phyloP scores from a whole-genome alignment of 2,888 invertebrate genomes.

The Apamea epomidion region DNA sequence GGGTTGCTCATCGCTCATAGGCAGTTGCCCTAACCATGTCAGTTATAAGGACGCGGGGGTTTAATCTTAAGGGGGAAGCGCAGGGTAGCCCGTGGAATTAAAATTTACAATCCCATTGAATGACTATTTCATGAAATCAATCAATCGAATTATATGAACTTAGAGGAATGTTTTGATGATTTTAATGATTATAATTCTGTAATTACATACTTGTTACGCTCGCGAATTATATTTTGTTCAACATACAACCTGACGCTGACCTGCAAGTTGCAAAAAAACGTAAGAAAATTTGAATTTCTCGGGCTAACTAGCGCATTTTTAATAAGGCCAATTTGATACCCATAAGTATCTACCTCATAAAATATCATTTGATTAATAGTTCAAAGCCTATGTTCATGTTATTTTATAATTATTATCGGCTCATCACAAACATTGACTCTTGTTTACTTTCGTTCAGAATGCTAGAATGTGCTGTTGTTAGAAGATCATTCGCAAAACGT shows the following conservation, averaged over 20 bases:
- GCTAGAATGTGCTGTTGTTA: background rate
- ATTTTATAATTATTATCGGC: background rate
- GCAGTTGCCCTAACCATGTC: slow-evolving; percentile 25
- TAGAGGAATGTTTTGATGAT: background rate
- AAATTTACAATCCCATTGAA: background rate
- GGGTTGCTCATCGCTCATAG: slow-evolving; percentile 72
- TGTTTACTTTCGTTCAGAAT: slow-evolving; percentile 4
- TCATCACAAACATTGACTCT: background rate
- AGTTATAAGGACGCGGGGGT: slow-evolving; percentile 1
- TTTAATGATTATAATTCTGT: background rate
- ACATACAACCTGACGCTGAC: background rate
- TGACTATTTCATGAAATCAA: background rate
- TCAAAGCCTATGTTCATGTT: background rate
- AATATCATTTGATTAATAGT: slow-evolving; percentile 11
- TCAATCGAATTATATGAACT: background rate
- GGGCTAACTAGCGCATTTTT: background rate
- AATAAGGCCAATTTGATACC: background rate
- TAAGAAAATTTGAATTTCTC: background rate
- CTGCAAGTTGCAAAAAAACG: too few species aligned
- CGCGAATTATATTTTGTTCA: background rate
- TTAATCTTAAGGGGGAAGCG: background rate
- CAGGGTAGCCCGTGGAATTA: background rate
- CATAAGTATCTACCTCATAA: background rate
- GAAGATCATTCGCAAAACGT: slow-evolving; percentile 20
- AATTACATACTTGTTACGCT: background rate